Conservation (phyloP, 1,140 invertebrate genomes). For the Drosophila bocqueti region DNA sequence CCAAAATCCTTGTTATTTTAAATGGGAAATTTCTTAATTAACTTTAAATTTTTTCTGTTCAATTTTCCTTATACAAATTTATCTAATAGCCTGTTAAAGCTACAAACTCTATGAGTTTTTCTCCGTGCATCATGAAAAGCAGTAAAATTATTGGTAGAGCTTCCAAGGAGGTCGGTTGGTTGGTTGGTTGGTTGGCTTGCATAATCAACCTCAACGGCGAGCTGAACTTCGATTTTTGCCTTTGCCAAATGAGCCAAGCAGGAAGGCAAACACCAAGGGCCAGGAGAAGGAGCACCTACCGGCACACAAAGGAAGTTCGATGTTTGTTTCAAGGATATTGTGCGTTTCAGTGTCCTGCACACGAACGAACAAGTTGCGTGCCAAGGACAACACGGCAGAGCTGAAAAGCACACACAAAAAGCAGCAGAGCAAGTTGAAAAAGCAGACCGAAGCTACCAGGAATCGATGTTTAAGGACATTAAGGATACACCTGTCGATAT, state of each 20-base stretch:
- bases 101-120: background rate
- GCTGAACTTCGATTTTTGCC: constrained; percentile 59
- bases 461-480: constrained; percentile 76
- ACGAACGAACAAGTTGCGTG: constrained; percentile 67
- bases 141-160: constrained; percentile 3
- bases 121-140: background rate
- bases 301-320: constrained; percentile 43
- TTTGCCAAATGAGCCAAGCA: constrained; percentile 50
- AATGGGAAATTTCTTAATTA: background rate
- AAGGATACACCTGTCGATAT: constrained; percentile 82
- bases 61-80: background rate
- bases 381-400: constrained; percentile 61
- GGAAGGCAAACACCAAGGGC: constrained; percentile 25
- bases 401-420: constrained; percentile 32
- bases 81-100: background rate
- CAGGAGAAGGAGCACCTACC: constrained; percentile 1
- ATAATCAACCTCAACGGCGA: constrained; percentile 63
- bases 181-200: constrained; percentile 45
- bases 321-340: constrained; percentile 67
- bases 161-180: constrained; percentile 30
- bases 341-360: constrained; percentile 71
- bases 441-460: constrained; percentile 40
- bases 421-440: constrained; percentile 22
- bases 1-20: background rate
- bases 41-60: background rate